phyloP scores from a whole-genome alignment of 2,797 vertebrate species.

The Thalassophryne amazonica region DNA sequence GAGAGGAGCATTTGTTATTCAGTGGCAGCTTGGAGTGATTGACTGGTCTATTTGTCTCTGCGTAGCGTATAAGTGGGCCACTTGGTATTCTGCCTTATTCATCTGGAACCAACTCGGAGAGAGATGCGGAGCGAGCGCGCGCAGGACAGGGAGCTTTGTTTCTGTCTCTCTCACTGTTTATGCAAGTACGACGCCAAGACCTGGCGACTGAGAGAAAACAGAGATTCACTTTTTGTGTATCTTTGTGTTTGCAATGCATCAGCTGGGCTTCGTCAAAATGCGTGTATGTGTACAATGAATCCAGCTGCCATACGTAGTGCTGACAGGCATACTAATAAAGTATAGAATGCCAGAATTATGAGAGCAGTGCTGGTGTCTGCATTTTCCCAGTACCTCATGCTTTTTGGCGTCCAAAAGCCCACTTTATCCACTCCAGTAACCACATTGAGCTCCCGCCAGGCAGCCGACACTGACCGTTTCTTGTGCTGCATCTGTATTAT shows the following conservation, averaged over 20 bases:
- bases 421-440: too few relatives aligned
- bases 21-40: slow-evolving; percentile 62
- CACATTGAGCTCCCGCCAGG: too few relatives aligned
- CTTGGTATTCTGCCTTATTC: slow-evolving; percentile 75
- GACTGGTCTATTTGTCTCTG: slow-evolving; percentile 76
- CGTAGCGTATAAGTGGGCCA: slow-evolving; percentile 68
- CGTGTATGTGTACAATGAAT: slow-evolving; percentile 44
- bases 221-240: slow-evolving; percentile 36
- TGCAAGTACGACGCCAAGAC: slow-evolving; percentile 19
- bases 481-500: too few relatives aligned
- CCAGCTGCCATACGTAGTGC: slow-evolving; percentile 47
- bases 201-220: slow-evolving; percentile 14
- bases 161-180: slow-evolving; percentile 26
- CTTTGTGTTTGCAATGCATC: slow-evolving; percentile 16
- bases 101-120: slow-evolving; percentile 65
- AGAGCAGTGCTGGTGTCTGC: slow-evolving; percentile 45
- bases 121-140: slow-evolving; percentile 60
- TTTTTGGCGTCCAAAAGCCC: too few relatives aligned
- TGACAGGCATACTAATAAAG: slow-evolving; percentile 66
- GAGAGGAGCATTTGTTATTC: slow-evolving; percentile 64
- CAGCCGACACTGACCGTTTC: too few relatives aligned
- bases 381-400: slow-evolving; percentile 11
- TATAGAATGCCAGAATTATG: slow-evolving; percentile 22
- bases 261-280: slow-evolving; percentile 25
- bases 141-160: slow-evolving; percentile 45